These are phyloP conservation scores for Ferrisia virgata DNA, from an alignment of 2,888 invertebrate species.

Conservation along the genomic window DNA sequence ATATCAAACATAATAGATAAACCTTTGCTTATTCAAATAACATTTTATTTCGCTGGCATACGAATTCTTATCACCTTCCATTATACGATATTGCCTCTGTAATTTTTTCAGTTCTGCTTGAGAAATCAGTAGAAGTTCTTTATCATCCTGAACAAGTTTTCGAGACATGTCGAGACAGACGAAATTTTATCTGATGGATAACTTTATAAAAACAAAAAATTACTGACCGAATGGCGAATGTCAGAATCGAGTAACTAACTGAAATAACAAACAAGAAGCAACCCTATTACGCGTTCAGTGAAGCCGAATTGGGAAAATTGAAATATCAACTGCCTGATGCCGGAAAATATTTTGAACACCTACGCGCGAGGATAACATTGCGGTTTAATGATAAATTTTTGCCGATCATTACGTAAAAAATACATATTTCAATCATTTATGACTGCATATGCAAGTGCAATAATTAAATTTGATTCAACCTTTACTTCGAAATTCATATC, in stretches of 20 bases:
- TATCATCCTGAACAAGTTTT: slow-evolving; percentile 43
- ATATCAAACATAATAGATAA: not conserved
- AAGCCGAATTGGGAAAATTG: not conserved
- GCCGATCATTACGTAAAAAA: too few relatives aligned
- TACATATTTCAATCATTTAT: too few relatives aligned
- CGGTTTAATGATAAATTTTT: too few relatives aligned
- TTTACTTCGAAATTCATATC: too few relatives aligned
- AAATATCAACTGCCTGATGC: not conserved
- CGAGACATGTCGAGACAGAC: slow-evolving; percentile 1
- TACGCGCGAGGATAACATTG: too few relatives aligned
- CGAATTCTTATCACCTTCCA: slow-evolving; percentile 73
- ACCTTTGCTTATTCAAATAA: slow-evolving; percentile 56
- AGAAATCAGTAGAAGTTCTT: slow-evolving; percentile 30
- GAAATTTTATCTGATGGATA: not conserved
- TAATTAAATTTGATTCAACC: too few relatives aligned
- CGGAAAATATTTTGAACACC: too few relatives aligned
- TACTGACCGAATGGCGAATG: not conserved
- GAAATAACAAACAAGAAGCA: not conserved
- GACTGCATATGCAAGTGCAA: too few relatives aligned
- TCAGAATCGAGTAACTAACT: not conserved
- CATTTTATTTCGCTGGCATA: slow-evolving; percentile 69
- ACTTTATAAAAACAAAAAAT: not conserved
- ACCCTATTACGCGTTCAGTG: not conserved
- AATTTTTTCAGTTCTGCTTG: slow-evolving; percentile 66
- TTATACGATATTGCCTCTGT: slow-evolving; percentile 76